These are phyloP conservation scores for Heterodera carotae DNA, from an alignment of 1,140 invertebrate species.

Conservation along the genomic window DNA sequence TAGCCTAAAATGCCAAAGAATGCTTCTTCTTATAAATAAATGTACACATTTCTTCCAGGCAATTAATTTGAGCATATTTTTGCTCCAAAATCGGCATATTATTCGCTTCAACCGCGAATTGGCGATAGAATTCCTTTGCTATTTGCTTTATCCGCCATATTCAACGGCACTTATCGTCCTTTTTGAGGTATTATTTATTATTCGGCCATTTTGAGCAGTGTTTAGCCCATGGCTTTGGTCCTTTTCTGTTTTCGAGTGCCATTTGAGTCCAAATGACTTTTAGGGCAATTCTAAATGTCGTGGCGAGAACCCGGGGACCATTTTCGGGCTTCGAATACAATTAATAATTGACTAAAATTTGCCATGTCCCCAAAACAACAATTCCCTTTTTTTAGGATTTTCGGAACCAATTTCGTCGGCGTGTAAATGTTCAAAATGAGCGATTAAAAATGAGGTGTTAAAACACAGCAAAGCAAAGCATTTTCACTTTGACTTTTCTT, in stretches of 20 bases:
- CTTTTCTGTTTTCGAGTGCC: too few relatives aligned
- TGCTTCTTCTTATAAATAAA: constrained; percentile 25
- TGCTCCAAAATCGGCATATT: constrained; percentile 9
- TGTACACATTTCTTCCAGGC: constrained; percentile 36
- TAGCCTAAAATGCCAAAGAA: background rate
- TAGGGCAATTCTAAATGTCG: too few relatives aligned
- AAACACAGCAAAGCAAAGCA: constrained; percentile 15
- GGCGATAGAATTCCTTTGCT: constrained; percentile 42
- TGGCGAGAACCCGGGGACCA: too few relatives aligned
- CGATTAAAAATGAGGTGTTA: constrained; percentile 2
- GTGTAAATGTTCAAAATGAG: constrained; percentile 20
- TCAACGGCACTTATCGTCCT: constrained; percentile 59
- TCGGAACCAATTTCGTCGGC: background rate
- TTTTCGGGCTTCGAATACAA: too few relatives aligned
- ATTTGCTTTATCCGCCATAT: constrained; percentile 60
- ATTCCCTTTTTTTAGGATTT: constrained; percentile 5
- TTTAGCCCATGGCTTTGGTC: too few relatives aligned
- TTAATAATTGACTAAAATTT: background rate
- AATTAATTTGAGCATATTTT: constrained; percentile 49
- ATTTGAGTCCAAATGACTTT: too few relatives aligned
- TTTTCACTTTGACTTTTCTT: constrained; percentile 18
- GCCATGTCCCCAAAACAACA: background rate
- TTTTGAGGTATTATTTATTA: constrained; percentile 53
- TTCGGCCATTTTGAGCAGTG: too few relatives aligned
- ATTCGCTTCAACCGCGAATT: constrained; percentile 31